phyloP scores from a whole-genome alignment of 2,113 vertebrate species.

The Nymphicus hollandicus region DNA sequence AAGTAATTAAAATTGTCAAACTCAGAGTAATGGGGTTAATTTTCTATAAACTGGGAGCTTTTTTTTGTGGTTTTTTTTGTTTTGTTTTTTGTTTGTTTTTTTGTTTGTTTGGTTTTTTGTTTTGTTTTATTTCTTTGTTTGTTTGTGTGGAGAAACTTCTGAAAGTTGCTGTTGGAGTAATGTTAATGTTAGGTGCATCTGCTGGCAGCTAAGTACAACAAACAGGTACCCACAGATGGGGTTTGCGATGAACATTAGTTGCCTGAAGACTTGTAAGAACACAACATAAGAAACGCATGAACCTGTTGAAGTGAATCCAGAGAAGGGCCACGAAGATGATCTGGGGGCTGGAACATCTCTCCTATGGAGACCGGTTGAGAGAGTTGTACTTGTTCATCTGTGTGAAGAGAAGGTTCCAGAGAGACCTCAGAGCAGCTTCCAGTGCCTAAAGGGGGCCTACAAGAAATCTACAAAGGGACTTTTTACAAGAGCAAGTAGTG shows the following conservation, averaged over 20 bases:
- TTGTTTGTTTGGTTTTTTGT: not conserved
- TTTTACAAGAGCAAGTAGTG: not conserved
- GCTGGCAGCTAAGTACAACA: not conserved
- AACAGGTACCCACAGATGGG: not conserved
- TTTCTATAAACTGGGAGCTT: not conserved
- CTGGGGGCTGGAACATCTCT: not conserved
- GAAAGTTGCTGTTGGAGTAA: not conserved
- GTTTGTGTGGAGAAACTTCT: not conserved
- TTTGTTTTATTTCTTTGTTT: not conserved
- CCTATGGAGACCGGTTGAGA: not conserved
- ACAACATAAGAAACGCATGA: not conserved
- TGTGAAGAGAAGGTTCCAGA: not conserved
- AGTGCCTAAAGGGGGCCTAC: not conserved
- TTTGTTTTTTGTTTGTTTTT: not conserved
- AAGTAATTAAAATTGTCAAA: not conserved
- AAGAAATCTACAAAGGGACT: not conserved
- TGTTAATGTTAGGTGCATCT: not conserved
- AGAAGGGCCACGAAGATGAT: not conserved
- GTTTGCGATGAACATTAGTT: not conserved
- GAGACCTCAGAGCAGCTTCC: not conserved
- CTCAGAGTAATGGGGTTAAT: not conserved
- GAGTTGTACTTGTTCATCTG: not conserved
- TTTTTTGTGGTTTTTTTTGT: not conserved
- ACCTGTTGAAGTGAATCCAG: not conserved
- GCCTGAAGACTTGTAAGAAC: not conserved